These are phyloP conservation scores for Euglossa dilemma DNA, from an alignment of 1,140 invertebrate genomes.

Conservation along the genomic window DNA sequence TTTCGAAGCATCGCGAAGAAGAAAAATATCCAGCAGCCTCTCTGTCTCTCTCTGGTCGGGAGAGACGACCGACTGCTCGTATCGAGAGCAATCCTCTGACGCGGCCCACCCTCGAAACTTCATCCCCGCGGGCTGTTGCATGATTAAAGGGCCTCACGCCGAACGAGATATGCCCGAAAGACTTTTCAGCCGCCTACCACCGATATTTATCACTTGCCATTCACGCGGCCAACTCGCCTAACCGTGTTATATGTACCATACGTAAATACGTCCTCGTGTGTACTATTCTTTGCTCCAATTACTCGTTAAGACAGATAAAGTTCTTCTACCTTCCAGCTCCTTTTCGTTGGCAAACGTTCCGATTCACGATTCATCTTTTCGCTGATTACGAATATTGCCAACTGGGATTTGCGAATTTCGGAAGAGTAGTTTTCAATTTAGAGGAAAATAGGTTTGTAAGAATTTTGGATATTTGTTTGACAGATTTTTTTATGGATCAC, in stretches of 20 bases:
- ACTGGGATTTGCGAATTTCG: too few species aligned
- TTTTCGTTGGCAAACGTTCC: too few species aligned
- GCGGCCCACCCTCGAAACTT: slow-evolving; percentile 18
- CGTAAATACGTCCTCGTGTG: too few species aligned
- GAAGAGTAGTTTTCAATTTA: too few species aligned
- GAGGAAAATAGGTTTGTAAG: too few species aligned
- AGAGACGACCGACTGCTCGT: neutral
- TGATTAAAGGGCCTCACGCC: slow-evolving; percentile 46
- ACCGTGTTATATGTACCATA: slow-evolving; percentile 62
- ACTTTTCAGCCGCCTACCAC: slow-evolving; percentile 40
- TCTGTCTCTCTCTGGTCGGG: neutral
- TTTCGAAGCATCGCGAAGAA: slow-evolving; percentile 7
- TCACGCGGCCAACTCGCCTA: slow-evolving; percentile 47
- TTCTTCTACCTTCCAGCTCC: too few species aligned
- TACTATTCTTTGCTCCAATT: too few species aligned
- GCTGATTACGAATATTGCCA: too few species aligned
- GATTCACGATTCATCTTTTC: too few species aligned
- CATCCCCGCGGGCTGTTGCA: slow-evolving; percentile 51
- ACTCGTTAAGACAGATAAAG: too few species aligned
- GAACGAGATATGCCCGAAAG: slow-evolving; percentile 42
- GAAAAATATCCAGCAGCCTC: neutral
- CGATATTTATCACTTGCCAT: slow-evolving; percentile 43
- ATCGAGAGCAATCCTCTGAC: slow-evolving; percentile 24
- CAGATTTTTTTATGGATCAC: too few species aligned
- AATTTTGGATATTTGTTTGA: too few species aligned